Evolutionary conservation across 1,140 invertebrate genomes (phyloP).

Genomic region (Heliconius melpomene): DNA sequence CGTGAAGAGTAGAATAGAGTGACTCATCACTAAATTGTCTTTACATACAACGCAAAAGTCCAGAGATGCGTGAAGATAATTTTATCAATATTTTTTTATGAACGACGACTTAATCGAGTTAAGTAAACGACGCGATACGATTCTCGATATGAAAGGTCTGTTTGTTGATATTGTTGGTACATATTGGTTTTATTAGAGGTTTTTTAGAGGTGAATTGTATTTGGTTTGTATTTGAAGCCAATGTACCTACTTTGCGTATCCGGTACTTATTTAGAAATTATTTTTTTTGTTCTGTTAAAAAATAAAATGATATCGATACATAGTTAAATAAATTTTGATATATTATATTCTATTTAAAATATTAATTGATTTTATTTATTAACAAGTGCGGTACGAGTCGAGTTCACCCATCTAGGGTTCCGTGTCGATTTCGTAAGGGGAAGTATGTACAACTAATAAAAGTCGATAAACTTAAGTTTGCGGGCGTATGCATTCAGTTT

Average conservation of each 20-base stretch:
- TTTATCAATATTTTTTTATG: slow-evolving; percentile 20
- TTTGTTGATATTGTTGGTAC: slow-evolving; percentile 54
- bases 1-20: no score
- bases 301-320: not conserved
- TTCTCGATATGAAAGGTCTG: slow-evolving; percentile 63
- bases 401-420: no score
- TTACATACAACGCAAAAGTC: no score
- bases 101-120: slow-evolving; percentile 66
- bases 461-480: no score
- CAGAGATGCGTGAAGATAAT: not conserved
- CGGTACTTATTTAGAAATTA: not conserved
- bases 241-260: slow-evolving; percentile 24
- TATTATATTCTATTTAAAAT: no score
- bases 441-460: no score
- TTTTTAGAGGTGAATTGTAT: slow-evolving; percentile 25
- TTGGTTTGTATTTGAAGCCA: slow-evolving; percentile 16
- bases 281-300: not conserved
- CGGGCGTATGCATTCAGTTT: no score
- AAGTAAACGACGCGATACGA: slow-evolving; percentile 59
- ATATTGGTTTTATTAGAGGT: slow-evolving; percentile 36
- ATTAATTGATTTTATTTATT: no score
- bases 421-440: no score
- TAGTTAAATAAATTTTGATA: not conserved
- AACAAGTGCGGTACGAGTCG: no score
- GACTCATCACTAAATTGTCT: no score